Conservation (phyloP, 2,113 vertebrate species). For the Malurus elegans region DNA sequence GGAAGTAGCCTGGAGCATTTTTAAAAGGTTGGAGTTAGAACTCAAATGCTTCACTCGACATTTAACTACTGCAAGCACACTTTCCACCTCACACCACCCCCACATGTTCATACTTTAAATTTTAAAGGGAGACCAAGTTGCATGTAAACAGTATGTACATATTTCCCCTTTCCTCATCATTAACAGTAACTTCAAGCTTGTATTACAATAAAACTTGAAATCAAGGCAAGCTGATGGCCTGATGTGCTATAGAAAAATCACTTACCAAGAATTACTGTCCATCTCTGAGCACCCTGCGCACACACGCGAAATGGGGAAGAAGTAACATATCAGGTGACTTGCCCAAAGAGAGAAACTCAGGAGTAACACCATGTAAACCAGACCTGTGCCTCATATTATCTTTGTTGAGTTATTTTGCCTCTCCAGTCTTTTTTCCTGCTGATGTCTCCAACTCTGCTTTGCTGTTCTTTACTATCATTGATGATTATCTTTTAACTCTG, state of each 20-base stretch:
- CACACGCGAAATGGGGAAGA: not conserved
- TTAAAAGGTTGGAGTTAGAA: not conserved
- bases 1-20: not conserved
- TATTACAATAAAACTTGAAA: not conserved
- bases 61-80: not conserved
- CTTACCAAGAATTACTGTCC: not conserved
- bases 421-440: not conserved
- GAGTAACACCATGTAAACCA: not conserved
- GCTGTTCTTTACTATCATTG: not conserved
- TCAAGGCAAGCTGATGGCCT: not conserved
- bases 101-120: not conserved
- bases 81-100: not conserved
- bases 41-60: not conserved
- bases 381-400: not conserved
- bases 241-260: not conserved
- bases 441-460: rapidly evolving
- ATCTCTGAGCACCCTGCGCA: not conserved
- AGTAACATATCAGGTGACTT: not conserved
- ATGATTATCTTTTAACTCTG: not conserved
- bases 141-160: rapidly evolving
- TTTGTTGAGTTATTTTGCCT: not conserved
- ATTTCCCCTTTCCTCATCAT: not conserved
- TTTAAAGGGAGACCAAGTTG: not conserved
- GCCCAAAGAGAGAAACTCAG: not conserved
- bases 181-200: not conserved